These are phyloP conservation scores for Eudorcas thomsonii DNA, from an alignment of 2,113 vertebrate genomes.

Conservation along the genomic window DNA sequence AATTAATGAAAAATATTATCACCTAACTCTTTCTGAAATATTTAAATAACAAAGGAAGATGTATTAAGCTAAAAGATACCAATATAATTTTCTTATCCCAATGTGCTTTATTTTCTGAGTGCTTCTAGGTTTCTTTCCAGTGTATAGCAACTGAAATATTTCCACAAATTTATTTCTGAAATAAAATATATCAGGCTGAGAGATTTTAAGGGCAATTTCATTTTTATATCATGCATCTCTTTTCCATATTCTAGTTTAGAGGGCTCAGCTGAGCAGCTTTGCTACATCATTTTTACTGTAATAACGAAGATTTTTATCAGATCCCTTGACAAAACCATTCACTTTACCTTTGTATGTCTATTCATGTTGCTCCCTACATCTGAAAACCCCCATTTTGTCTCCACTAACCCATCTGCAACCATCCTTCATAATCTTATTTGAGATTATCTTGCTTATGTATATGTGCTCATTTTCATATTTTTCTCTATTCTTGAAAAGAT, in stretches of 20 bases:
- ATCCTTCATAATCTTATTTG: not conserved
- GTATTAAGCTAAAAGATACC: not conserved
- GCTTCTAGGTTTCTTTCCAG: slow-evolving; percentile 3
- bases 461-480: slow-evolving; percentile 23
- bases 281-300: not conserved
- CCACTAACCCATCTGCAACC: not conserved
- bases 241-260: not conserved
- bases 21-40: not conserved
- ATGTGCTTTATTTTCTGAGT: not conserved
- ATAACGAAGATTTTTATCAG: slow-evolving; percentile 3
- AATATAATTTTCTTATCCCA: slow-evolving; percentile 26
- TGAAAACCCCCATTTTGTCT: not conserved
- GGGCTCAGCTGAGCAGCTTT: not conserved
- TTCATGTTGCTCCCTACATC: not conserved
- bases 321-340: not conserved
- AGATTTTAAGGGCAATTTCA: slow-evolving; percentile 49
- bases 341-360: not conserved
- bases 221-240: not conserved
- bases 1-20: not conserved
- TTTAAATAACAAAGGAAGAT: slow-evolving; percentile 13
- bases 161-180: slow-evolving; percentile 29
- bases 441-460: slow-evolving; percentile 5
- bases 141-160: slow-evolving; percentile 3
- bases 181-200: slow-evolving; percentile 24
- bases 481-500: slow-evolving; percentile 8